Base-by-base conservation (phyloP, 30 jellyfish, hydroid and myxozoan species). In the Rhopilema esculentum region DNA sequence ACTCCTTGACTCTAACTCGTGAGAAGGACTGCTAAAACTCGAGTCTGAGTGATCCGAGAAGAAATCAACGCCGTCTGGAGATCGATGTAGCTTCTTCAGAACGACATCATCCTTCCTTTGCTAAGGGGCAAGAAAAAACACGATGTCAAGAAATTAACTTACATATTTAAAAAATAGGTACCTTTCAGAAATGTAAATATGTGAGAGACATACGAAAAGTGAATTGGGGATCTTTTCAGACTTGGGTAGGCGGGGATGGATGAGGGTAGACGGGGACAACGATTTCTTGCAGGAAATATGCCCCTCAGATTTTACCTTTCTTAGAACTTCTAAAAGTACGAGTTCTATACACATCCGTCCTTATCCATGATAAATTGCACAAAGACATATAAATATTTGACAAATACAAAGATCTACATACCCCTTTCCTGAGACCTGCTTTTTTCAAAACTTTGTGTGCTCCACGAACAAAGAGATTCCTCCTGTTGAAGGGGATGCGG, bases 371-470 rank as follows among this genome's bases (percentile, higher is more conserved):
- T n/a, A n/a, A n/a, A n/a, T n/a, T n/a, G n/a, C n/a, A n/a, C n/a
- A n/a, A n/a, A n/a, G n/a, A n/a, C n/a, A n/a, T n/a, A n/a, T n/a
- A n/a, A n/a, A n/a, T n/a, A n/a, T n/a, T n/a, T n/a, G n/a, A n/a
- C n/a, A n/a, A n/a, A n/a, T n/a, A n/a, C n/a, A n/a, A n/a, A n/a
- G n/a, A n/a, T n/a, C n/a, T n/a, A 25, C 84, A 22, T 85, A 82
- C 72, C 75, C 83, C 98, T 93, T 96, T 96, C 40, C 91, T 78
- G 48, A 96, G 89, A 20, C 98, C 99, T 74, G 97, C 97, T 72
- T 88, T 88, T 87, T 96, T 91, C 93, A 96, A 79, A 33, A 96
- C 89, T 80, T 96, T 96, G 50, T 76, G 96, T 1, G 99, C 97
- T 48, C 99, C 99, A 32, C 99, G 96, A 88, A 97, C 90, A 27